Conservation (phyloP, 2,113 vertebrate genomes). For the Falcunculus frontatus region DNA sequence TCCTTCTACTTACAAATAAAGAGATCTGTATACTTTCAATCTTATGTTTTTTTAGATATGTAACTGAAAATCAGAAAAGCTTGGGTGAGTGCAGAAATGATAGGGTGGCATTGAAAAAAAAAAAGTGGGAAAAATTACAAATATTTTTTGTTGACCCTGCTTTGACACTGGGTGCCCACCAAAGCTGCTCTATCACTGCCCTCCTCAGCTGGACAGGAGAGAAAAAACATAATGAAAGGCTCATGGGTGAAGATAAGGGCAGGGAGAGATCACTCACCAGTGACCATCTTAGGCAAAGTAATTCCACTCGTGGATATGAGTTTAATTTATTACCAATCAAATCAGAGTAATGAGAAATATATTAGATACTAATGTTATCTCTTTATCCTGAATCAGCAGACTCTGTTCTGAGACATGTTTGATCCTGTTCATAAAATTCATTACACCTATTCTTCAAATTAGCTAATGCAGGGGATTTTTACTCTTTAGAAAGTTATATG, state of each 20-base stretch:
- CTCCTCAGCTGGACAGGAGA: not conserved
- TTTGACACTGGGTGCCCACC: fast-evolving
- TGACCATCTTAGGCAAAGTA: not conserved
- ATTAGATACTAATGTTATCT: not conserved
- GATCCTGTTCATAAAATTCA: not conserved
- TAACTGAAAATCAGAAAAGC: not conserved
- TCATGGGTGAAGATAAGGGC: not conserved
- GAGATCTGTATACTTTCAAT: not conserved
- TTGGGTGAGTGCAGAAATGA: not conserved
- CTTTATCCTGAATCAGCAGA: not conserved
- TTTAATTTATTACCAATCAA: not conserved
- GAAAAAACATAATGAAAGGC: not conserved
- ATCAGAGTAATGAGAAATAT: not conserved
- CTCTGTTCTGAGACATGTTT: not conserved
- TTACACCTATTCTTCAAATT: not conserved
- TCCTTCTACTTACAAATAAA: not conserved
- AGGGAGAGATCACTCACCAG: not conserved
- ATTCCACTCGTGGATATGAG: not conserved
- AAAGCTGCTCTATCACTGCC: not conserved
- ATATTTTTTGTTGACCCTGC: not conserved
- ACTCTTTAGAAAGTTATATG: fast-evolving
- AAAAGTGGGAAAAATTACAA: not conserved
- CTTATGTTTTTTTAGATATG: not conserved
- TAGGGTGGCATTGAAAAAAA: not conserved
- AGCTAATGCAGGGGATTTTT: not conserved